A percentile compares a stretch with the other conserved stretches of the same genome.
Conservation (phyloP, 2,113 vertebrate species). For the Serinus canaria region DNA sequence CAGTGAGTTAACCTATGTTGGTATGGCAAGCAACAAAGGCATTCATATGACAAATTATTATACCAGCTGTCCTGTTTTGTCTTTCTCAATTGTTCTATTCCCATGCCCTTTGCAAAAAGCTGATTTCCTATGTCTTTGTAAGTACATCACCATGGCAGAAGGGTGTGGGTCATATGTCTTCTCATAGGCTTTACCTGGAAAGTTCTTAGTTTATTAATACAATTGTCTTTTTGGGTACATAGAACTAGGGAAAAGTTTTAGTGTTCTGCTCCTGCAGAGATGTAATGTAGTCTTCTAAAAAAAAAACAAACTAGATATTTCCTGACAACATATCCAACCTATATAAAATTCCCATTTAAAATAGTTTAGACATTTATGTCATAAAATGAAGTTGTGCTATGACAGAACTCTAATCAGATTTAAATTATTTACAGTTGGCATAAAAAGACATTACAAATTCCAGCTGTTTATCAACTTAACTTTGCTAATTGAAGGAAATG, state of each 20-base stretch:
- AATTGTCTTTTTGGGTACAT: background rate
- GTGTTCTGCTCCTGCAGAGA: background rate
- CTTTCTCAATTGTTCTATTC: background rate
- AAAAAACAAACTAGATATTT: background rate
- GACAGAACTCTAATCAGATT: conserved; percentile 4
- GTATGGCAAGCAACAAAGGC: background rate
- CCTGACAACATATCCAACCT: background rate
- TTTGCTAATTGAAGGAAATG: conserved; percentile 33
- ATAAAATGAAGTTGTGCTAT: background rate
- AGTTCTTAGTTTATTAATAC: background rate
- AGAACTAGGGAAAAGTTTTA: background rate
- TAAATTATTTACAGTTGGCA: conserved; percentile 1
- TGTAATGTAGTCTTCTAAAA: background rate
- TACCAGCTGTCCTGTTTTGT: background rate
- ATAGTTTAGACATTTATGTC: background rate
- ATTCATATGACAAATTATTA: background rate
- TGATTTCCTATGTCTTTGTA: background rate
- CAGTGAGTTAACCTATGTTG: background rate
- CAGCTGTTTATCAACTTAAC: conserved; percentile 8
- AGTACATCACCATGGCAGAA: background rate
- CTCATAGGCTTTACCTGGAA: background rate
- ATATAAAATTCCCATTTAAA: background rate
- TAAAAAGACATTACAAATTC: background rate
- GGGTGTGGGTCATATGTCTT: background rate
- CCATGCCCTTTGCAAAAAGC: background rate